Base-by-base conservation (phyloP, 2,113 vertebrate genomes). In the Datnioides undecimradiatus region DNA sequence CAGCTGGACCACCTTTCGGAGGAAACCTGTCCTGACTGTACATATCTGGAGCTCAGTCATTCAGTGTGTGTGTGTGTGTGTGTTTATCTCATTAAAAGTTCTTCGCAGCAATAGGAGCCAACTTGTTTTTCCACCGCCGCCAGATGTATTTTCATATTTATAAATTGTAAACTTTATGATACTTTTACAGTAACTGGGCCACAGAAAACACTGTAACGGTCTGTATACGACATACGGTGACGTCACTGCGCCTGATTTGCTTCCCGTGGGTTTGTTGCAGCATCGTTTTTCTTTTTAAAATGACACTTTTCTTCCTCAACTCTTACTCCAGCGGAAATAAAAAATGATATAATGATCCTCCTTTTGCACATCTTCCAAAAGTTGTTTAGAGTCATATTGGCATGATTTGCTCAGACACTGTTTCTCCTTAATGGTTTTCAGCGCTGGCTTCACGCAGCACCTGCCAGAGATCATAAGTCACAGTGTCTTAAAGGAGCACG, bases 1-100 rank as follows among this genome's bases (percentile, higher is more conserved):
- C 57, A 64, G 58, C 67, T 45, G 23, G 40, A 64, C 73, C 55
- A 51, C 55, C 57, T 73, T 57, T 63, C 51, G 48, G 17, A 52
- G 11, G 31, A 66, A 72, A 60, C n/a, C n/a, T 51, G 34, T 31
- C 55, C n/a, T n/a, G n/a, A 10, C 27, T 36, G 21, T 52, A 11
- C 0, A 41, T 29, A 27, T 67, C 52, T 27, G 29, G 11, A 12
- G 36, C 40, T 75, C 41, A 29, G 36, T 36, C 43, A 40, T 45
- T 71, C 23, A 41, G 14, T 10, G 16, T 31, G 46, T 48, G 8
- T 25, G 25, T 29, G 17, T 8, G 19, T 33, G 21, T 8, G 46
- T 8, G 40, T 9, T 21, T 46, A 12, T 10, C 25, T n/a, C n/a
- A n/a, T n/a, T n/a, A n/a, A n/a, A 7, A 6, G 27, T 52, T 63